Base-by-base conservation (phyloP, 64 coral and sea anemone genomes). In the Stylophora pistillata region DNA sequence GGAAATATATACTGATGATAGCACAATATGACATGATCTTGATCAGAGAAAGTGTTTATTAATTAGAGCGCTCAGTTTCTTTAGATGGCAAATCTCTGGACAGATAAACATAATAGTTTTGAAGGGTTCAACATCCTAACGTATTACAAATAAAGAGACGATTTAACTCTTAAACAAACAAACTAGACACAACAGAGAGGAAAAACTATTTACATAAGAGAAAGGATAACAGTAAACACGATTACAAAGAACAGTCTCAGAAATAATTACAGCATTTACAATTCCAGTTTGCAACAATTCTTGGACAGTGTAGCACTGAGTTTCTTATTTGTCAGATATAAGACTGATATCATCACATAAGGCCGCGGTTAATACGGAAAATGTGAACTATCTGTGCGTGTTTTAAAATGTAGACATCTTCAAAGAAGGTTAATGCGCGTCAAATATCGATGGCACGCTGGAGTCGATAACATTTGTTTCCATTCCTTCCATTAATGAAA, bases 31-130 rank as follows among this genome's bases (percentile, higher is more conserved):
- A 83, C 80, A 83, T 68, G 80, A 83, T 83, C 61, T 83, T 83
- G 80, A 83, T 83, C 80, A 69, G 34, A 69, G n/a, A 83, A 69
- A 83, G 60, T 83, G 80, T 83, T 83, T 83, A 83, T 83, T 83
- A 83, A 83, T 83, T 83, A 83, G 20, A 83, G 23, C 15, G 57
- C 58, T 81, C 30, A 30, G 15, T 83, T 68, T 83, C 33, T 33
- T 68, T 33, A 66, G 60, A 69, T 83, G 33, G 62, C 60, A 83
- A 83, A 83, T 83, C 80, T 62, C 10, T 69, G 23, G 37, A 83
- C 61, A 83, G 80, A 83, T 83, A 83, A 83, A 83, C 80, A 83
- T 63, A 66, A 83, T 83, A 83, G 32, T 69, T 68, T 79, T 83
- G 37, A n/a, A 83, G 60, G 26, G 80, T 28, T 82, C 57, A 82